phyloP scores from a whole-genome alignment of 2,888 invertebrate genomes.

The Lucinisca nassula region DNA sequence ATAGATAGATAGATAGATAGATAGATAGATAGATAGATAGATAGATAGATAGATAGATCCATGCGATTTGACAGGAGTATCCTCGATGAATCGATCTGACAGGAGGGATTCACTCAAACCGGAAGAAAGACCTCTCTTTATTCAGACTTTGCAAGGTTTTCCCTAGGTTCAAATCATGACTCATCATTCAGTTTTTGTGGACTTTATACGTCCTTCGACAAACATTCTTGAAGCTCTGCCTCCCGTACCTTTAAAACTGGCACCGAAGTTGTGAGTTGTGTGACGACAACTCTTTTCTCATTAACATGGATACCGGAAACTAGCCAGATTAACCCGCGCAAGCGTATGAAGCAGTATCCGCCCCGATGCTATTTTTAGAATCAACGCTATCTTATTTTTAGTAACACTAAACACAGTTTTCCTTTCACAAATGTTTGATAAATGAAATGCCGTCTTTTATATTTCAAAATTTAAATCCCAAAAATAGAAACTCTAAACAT shows the following conservation, averaged over 20 bases:
- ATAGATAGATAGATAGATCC: too few relatives aligned
- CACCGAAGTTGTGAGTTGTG: constrained; percentile 36
- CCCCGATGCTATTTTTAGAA: constrained; percentile 8
- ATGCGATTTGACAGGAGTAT: too few relatives aligned
- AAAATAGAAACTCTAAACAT: too few relatives aligned
- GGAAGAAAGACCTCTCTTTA: neutral
- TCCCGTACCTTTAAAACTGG: neutral
- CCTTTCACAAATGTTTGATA: too few relatives aligned
- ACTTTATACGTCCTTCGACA: too few relatives aligned
- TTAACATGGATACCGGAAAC: constrained; percentile 66
- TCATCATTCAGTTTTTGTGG: neutral
- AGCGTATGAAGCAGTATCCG: constrained; percentile 9
- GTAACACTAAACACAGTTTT: neutral
- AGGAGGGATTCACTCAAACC: too few relatives aligned
- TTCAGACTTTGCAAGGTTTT: neutral
- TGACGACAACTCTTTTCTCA: constrained; percentile 55
- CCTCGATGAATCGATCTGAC: too few relatives aligned
- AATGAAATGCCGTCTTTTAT: too few relatives aligned
- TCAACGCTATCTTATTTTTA: neutral
- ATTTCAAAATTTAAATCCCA: too few relatives aligned
- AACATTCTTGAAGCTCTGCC: too few relatives aligned
- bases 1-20: too few relatives aligned
- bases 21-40: too few relatives aligned
- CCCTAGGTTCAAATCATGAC: neutral
- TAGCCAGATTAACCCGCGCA: constrained; percentile 30